phyloP scores from a whole-genome alignment of 2,797 vertebrate genomes.

The Poecilia gillii region DNA sequence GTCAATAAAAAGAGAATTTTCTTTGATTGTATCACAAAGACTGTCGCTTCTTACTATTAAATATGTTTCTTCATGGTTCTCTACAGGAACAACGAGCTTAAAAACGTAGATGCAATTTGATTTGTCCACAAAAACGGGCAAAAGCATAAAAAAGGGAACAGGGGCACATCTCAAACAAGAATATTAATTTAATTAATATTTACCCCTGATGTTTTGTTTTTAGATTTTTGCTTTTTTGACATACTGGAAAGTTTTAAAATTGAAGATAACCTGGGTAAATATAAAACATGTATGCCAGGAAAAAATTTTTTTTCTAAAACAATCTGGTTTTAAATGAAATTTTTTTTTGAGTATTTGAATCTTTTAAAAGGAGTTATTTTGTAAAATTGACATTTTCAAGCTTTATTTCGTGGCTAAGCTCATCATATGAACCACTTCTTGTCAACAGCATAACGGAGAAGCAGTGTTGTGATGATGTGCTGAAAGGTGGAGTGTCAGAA shows the following conservation, averaged over 20 bases:
- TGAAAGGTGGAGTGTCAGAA: too few species aligned
- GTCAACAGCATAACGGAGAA: too few species aligned
- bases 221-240: not conserved
- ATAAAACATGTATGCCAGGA: not conserved
- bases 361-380: not conserved
- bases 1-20: slow-evolving; percentile 71
- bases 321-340: not conserved
- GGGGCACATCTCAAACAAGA: not conserved
- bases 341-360: not conserved
- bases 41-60: not conserved
- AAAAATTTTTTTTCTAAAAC: not conserved
- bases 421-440: too few species aligned
- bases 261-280: not conserved
- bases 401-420: too few species aligned
- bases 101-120: not conserved
- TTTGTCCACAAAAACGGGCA: not conserved
- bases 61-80: not conserved
- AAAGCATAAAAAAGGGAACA: not conserved
- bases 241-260: not conserved
- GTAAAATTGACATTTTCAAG: too few species aligned
- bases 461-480: too few species aligned
- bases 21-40: slow-evolving; percentile 44
- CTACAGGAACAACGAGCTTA: not conserved
- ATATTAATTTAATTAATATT: not conserved
- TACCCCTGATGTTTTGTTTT: not conserved